Evolutionary conservation across 2,888 invertebrate species (phyloP).

Genomic region (Pandemis heparana): DNA sequence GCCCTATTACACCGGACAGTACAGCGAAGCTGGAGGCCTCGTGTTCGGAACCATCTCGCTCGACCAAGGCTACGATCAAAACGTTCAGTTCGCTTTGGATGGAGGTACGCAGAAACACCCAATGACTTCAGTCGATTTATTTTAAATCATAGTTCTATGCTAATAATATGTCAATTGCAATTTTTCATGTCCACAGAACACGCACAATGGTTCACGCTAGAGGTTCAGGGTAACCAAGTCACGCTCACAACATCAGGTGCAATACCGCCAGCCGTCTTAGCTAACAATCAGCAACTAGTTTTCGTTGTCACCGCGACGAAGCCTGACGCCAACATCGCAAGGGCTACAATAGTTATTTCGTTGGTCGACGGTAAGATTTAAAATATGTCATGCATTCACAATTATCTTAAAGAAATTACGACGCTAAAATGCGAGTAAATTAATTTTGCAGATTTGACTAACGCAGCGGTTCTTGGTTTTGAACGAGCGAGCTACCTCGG

Average conservation of each 20-base stretch:
- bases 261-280: slow-evolving; percentile 52
- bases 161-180: neutral
- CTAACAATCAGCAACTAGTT: slow-evolving; percentile 52
- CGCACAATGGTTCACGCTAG: slow-evolving; percentile 50
- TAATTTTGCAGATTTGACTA: slow-evolving; percentile 40
- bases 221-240: slow-evolving; percentile 43
- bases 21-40: slow-evolving; percentile 46
- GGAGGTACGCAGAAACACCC: slow-evolving; percentile 49
- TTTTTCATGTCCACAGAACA: slow-evolving; percentile 44
- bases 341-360: slow-evolving; percentile 51
- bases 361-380: slow-evolving; percentile 30
- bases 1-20: slow-evolving; percentile 53
- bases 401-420: no score
- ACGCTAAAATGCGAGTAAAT: neutral
- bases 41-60: slow-evolving; percentile 47
- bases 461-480: slow-evolving; percentile 45
- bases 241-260: slow-evolving; percentile 44
- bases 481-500: slow-evolving; percentile 48
- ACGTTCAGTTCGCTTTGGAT: slow-evolving; percentile 51
- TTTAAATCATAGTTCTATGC: neutral
- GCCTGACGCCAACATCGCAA: slow-evolving; percentile 46
- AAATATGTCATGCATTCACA: no score
- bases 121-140: no score
- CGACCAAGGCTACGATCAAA: slow-evolving; percentile 49
- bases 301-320: slow-evolving; percentile 50